Percentiles rank a stretch among this genome's conserved stretches.
phyloP scores from a whole-genome alignment of 2,113 vertebrate genomes.

The Rhinoderma darwinii region DNA sequence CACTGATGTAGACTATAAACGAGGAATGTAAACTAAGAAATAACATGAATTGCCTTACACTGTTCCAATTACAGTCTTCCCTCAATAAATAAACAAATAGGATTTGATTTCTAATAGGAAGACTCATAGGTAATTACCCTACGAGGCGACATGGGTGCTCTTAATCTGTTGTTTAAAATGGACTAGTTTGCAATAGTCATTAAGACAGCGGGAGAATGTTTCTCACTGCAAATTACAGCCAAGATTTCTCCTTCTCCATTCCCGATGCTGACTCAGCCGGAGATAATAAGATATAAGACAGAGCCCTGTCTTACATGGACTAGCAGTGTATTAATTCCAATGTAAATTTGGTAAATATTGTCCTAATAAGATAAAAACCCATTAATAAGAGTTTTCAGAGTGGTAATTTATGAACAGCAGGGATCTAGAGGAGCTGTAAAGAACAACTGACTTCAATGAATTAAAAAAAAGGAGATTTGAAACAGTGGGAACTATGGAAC shows the following conservation, averaged over 20 bases:
- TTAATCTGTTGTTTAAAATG: slow-evolving; percentile 21
- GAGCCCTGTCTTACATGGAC: slow-evolving; percentile 30
- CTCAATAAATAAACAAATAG: not conserved
- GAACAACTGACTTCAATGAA: slow-evolving; percentile 24
- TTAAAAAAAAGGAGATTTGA: slow-evolving; percentile 29
- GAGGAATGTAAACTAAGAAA: not conserved
- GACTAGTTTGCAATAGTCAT: slow-evolving; percentile 41
- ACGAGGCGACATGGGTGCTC: slow-evolving; percentile 12
- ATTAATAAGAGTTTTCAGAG: slow-evolving; percentile 31
- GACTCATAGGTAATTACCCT: slow-evolving; percentile 17
- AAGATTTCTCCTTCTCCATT: slow-evolving; percentile 1
- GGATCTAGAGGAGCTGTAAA: not conserved
- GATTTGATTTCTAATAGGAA: slow-evolving; percentile 15
- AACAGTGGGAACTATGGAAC: not conserved
- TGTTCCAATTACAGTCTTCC: not conserved
- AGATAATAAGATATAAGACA: slow-evolving; percentile 48
- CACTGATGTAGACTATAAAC: not conserved
- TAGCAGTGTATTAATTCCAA: slow-evolving; percentile 47
- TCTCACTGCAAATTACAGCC: slow-evolving; percentile 32
- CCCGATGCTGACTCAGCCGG: slow-evolving; percentile 36
- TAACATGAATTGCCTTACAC: not conserved
- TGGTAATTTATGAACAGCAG: slow-evolving; percentile 48
- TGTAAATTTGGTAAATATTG: slow-evolving; percentile 46
- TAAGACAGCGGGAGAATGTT: slow-evolving; percentile 46
- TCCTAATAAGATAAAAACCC: slow-evolving; percentile 50